Evolutionary conservation across 1,140 invertebrate species (phyloP), one percentile per base, ranked within the genome.

Genomic region (Drosophila paulistorum): DNA sequence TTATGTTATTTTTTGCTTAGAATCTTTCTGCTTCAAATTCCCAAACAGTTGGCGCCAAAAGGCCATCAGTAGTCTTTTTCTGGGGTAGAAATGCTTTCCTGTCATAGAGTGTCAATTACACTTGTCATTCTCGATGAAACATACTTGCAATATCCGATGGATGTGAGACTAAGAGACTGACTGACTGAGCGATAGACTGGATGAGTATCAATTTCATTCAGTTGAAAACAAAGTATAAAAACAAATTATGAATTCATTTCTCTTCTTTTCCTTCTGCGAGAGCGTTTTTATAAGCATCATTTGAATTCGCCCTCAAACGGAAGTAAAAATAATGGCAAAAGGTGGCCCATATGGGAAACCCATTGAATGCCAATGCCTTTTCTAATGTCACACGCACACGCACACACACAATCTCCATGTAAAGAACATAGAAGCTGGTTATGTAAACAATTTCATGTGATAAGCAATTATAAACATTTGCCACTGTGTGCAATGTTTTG

Each of bases 391-490:
- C 54, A 54, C 30, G 62, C 42, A 37, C 48, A 26, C 23, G 59
- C 33, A 41, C 14, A 48, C 45, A 48, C 14, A 48, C 14, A 17
- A 14, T 30, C 14, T 48, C 3, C 2, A 45, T 23, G 1, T 9
- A 37, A 41, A 23, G 26, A 9, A 41, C 4, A 68, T 58, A 68
- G 20, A 45, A 26, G 5, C 42, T n/a, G 42, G 41, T 64, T 64
- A 23, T 41, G 65, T 74, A 74, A 76, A 61, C 73, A 80, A 39
- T 74, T 77, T 73, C 65, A 68, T 68, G 69, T 74, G 82, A 79
- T 86, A 82, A 81, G 79, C 70, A 87, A 86, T 79, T 87, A 74
- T 75, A 79, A 77, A 79, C 72, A 83, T 87, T 79, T 79, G 72
- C 74, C 69, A 71, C 72, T 62, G 60, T 62, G 60, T 62, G 11